Evolutionary conservation across 1,140 invertebrate genomes (phyloP).

Genomic region (Gryon sp.): DNA sequence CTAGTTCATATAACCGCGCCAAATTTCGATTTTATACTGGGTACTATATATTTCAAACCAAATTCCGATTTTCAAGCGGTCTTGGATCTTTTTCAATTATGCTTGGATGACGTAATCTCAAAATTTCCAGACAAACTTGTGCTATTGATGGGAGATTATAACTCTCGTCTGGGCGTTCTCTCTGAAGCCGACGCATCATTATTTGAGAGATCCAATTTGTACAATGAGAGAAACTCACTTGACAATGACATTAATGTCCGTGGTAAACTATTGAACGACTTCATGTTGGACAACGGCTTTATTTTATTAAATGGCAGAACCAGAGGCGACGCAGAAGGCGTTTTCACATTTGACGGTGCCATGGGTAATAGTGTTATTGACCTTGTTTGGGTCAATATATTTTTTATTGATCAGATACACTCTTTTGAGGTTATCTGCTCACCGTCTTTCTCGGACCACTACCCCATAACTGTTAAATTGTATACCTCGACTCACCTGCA

Average conservation of each 20-base stretch:
- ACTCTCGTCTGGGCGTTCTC: constrained; percentile 9
- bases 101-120: neutral
- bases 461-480: too few relatives aligned
- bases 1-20: neutral
- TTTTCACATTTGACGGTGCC: constrained; percentile 5
- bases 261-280: constrained; percentile 17
- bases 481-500: too few relatives aligned
- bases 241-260: constrained; percentile 12
- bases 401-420: neutral
- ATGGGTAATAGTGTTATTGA: constrained; percentile 23
- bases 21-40: constrained; percentile 8
- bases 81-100: constrained; percentile 1
- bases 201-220: neutral
- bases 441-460: constrained; percentile 3
- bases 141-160: constrained; percentile 33
- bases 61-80: neutral
- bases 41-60: constrained; percentile 16
- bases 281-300: constrained; percentile 33
- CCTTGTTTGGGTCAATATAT: constrained; percentile 26
- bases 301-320: constrained; percentile 40
- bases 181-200: constrained; percentile 1
- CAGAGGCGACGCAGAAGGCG: neutral
- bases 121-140: constrained; percentile 2
- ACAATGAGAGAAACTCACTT: constrained; percentile 7
- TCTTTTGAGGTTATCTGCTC: neutral